Evolutionary conservation across 1,140 invertebrate species (phyloP).

Genomic region (Penaeus indicus): DNA sequence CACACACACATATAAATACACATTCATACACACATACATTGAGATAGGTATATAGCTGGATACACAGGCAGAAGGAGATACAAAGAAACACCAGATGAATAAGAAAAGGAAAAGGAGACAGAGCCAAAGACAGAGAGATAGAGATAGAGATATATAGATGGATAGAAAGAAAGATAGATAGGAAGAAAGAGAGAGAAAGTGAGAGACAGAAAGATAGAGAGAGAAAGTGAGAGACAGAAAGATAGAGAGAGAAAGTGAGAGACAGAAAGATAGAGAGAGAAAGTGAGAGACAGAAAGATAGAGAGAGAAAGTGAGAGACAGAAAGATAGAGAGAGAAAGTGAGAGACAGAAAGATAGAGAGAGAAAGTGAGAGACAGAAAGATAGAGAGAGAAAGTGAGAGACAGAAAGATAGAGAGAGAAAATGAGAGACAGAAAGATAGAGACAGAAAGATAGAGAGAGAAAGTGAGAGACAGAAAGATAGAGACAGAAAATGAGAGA

Average conservation of each 20-base stretch:
- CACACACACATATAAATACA: background rate
- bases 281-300: no score
- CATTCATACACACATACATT: background rate
- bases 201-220: no score
- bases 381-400: background rate
- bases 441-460: background rate
- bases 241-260: background rate
- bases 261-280: background rate
- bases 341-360: background rate
- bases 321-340: no score
- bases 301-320: no score
- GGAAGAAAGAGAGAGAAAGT: background rate
- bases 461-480: no score
- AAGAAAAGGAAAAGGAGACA: background rate
- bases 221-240: no score
- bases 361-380: background rate
- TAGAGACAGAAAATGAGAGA: no score
- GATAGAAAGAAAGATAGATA: background rate
- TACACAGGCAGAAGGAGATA: background rate
- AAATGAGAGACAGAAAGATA: background rate
- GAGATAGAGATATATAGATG: background rate
- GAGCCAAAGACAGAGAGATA: background rate
- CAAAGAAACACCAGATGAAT: background rate
- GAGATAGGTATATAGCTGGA: background rate
- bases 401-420: background rate